These are phyloP conservation scores for Toxotes chatareus DNA, from an alignment of 2,113 vertebrate species.

Conservation along the genomic window DNA sequence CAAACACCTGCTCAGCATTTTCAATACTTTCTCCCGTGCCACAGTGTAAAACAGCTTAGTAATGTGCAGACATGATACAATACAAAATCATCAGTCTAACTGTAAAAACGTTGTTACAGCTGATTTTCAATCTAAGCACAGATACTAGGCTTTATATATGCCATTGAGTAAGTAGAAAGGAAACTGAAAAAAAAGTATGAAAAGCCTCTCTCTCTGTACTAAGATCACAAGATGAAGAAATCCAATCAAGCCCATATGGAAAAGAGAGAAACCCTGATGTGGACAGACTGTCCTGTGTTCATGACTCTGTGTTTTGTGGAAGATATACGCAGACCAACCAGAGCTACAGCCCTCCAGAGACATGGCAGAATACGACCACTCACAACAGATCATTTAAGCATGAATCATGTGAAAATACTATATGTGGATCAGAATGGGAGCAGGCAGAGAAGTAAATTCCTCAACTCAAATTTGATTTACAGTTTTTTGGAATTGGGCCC, in stretches of 20 bases:
- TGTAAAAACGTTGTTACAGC: not conserved
- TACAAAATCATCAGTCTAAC: not conserved
- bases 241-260: not conserved
- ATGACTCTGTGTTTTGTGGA: conserved; percentile 12
- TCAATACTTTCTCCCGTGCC: not conserved
- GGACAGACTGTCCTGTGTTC: conserved; percentile 21
- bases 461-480: no score
- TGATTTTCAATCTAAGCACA: not conserved
- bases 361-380: rapidly evolving
- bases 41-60: not conserved
- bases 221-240: conserved; percentile 14
- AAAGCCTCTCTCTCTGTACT: not conserved
- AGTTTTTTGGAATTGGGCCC: no score
- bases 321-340: not conserved
- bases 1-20: not conserved
- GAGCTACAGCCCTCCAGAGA: rapidly evolving
- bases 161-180: not conserved
- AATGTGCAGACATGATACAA: not conserved
- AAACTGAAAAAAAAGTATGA: not conserved
- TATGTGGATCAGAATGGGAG: not conserved
- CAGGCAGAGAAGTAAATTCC: not conserved
- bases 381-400: not conserved
- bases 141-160: not conserved
- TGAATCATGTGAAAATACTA: not conserved
- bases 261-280: conserved; percentile 1